phyloP scores from a whole-genome alignment of 2,888 invertebrate species.

The Phengaris alcon region DNA sequence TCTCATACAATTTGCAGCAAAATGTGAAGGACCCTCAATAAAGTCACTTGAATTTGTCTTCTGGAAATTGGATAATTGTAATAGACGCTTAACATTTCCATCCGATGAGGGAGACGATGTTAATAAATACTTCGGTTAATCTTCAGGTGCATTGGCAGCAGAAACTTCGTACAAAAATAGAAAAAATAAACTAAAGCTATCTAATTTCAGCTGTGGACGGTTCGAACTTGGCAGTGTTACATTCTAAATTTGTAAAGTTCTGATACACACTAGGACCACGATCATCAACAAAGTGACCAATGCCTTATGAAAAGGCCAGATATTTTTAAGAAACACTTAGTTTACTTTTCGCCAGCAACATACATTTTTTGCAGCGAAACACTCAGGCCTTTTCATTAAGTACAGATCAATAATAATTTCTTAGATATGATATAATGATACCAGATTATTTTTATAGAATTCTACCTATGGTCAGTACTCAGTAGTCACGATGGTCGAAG shows the following conservation, averaged over 20 bases:
- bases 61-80: neutral
- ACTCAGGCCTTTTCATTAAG: no score
- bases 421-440: no score
- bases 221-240: neutral
- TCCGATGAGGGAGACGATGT: conserved; percentile 44
- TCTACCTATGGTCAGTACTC: no score
- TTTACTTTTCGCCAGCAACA: no score
- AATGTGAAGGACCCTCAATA: neutral
- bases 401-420: no score
- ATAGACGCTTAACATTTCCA: conserved; percentile 46
- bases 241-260: conserved; percentile 25
- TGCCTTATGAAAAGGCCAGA: neutral
- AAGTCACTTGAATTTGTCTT: neutral
- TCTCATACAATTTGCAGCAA: neutral
- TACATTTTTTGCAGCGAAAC: no score
- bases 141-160: conserved; percentile 39
- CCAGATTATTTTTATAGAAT: no score
- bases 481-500: neutral
- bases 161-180: conserved; percentile 22
- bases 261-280: conserved; percentile 5
- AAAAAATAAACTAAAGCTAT: conserved; percentile 24
- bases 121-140: conserved; percentile 38
- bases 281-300: neutral
- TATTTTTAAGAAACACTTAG: neutral
- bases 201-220: conserved; percentile 16